Evolutionary conservation across 2,888 invertebrate species (phyloP).

Genomic region (Prenolepis imparis): DNA sequence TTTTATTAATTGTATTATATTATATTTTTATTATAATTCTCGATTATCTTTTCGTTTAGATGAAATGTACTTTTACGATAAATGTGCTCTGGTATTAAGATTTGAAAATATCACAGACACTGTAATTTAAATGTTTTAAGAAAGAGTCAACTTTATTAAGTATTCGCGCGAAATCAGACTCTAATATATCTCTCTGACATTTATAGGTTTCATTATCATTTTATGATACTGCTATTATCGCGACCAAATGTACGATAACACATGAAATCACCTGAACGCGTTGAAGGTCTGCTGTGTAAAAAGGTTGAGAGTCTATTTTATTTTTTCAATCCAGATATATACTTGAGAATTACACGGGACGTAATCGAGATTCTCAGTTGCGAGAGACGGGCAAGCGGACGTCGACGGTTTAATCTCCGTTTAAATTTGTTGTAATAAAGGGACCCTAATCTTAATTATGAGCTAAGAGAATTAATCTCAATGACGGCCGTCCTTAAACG

Average conservation of each 20-base stretch:
- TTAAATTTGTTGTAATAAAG: conserved; percentile 60
- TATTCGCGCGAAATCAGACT: neutral
- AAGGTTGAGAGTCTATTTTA: conserved; percentile 10
- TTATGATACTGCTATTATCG: conserved; percentile 18
- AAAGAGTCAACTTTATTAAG: neutral
- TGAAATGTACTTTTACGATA: neutral
- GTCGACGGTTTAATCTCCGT: conserved; percentile 57
- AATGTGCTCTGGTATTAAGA: neutral
- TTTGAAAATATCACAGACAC: neutral
- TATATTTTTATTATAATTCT: neutral
- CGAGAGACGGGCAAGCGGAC: conserved; percentile 37
- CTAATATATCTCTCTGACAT: neutral
- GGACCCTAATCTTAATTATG: conserved; percentile 62
- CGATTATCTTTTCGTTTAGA: neutral
- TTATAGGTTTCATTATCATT: neutral
- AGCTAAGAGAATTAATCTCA: conserved; percentile 64
- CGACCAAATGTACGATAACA: neutral
- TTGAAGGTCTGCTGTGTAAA: neutral
- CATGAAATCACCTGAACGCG: conserved; percentile 3
- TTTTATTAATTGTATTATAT: neutral
- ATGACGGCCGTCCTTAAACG: conserved; percentile 61
- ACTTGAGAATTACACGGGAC: conserved; percentile 48
- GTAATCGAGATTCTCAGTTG: conserved; percentile 50
- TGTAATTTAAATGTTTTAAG: neutral
- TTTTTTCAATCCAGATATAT: conserved; percentile 25